phyloP scores from a whole-genome alignment of 2,113 vertebrate species.

The Agapornis roseicollis region DNA sequence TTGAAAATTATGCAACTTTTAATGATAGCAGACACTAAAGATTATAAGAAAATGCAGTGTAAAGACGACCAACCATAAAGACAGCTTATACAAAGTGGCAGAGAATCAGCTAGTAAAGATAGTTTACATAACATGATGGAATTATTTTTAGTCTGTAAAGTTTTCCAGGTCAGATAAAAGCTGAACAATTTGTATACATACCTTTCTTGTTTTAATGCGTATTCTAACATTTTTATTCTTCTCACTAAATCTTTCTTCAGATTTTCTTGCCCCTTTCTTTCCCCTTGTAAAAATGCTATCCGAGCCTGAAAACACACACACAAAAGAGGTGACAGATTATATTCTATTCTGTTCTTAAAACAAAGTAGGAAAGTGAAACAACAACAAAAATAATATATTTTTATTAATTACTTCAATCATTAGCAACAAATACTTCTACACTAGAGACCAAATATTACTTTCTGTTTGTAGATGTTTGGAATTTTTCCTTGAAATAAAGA shows the following conservation, averaged over 20 bases:
- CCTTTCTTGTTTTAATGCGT: slow-evolving; percentile 99
- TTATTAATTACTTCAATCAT: neutral
- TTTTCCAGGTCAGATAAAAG: neutral
- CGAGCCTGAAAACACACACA: slow-evolving; percentile 85
- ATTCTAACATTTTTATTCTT: slow-evolving; percentile 99
- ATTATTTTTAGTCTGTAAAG: neutral
- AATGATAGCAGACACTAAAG: neutral
- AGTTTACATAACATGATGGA: neutral
- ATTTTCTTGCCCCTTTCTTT: slow-evolving; percentile 99
- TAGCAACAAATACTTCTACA: neutral
- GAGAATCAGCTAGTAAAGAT: neutral
- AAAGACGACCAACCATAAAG: neutral
- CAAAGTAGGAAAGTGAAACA: neutral
- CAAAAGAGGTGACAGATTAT: neutral
- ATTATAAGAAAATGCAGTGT: neutral
- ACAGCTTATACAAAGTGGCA: neutral
- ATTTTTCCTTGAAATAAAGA: neutral
- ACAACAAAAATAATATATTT: rapidly evolving
- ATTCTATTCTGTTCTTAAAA: slow-evolving; percentile 4
- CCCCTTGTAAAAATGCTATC: slow-evolving; percentile 98
- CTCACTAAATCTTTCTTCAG: slow-evolving; percentile 99
- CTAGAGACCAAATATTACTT: neutral
- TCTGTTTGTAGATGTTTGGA: neutral
- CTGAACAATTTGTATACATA: slow-evolving; percentile 60
- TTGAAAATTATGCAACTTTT: neutral